Conservation (phyloP, 2,113 vertebrate genomes). For the Aramus guarauna region DNA sequence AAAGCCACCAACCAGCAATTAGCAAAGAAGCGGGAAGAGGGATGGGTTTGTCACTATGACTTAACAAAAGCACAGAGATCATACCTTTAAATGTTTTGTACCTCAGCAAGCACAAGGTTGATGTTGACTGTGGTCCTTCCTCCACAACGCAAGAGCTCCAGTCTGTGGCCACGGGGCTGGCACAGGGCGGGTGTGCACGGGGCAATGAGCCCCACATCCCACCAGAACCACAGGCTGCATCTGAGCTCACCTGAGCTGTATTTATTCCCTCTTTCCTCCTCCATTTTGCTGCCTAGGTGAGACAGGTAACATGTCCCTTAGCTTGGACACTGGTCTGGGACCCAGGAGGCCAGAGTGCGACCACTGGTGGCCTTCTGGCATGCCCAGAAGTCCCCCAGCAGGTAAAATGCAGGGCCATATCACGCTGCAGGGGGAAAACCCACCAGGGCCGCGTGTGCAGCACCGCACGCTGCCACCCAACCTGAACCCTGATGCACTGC, state of each 20-base stretch:
- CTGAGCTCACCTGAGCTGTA: not conserved
- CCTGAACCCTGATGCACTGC: fast-evolving
- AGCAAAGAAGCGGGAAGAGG: not conserved
- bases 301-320: not conserved
- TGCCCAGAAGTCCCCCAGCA: not conserved
- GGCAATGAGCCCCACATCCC: not conserved
- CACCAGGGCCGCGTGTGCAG: fast-evolving
- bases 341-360: not conserved
- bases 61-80: constrained; percentile 16
- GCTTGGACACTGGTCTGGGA: not conserved
- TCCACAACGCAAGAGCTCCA: not conserved
- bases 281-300: not conserved
- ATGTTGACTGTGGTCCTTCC: not conserved
- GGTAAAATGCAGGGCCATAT: not conserved
- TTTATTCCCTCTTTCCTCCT: not conserved
- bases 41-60: constrained; percentile 45
- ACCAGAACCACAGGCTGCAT: not conserved
- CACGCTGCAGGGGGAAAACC: not conserved
- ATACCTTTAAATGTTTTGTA: not conserved
- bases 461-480: not conserved
- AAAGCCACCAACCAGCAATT: constrained; percentile 61
- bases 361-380: not conserved
- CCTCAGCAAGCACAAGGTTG: not conserved
- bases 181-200: fast-evolving
- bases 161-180: fast-evolving